Evolutionary conservation across 2,888 invertebrate species (phyloP).

Genomic region (Calameuta pallipes): DNA sequence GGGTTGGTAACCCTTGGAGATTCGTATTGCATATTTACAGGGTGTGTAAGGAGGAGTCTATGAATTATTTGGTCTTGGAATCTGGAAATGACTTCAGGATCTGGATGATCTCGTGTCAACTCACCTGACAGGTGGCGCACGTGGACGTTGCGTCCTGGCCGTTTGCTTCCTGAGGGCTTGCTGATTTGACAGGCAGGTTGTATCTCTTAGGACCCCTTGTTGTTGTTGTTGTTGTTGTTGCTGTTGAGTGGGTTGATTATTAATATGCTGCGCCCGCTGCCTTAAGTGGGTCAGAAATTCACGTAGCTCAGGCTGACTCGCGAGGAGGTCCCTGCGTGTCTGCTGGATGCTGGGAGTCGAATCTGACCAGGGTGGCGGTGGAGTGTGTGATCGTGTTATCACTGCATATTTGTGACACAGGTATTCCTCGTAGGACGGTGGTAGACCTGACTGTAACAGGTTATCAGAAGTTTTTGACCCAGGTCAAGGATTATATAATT

Average conservation of each 20-base stretch:
- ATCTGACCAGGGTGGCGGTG: constrained; percentile 63
- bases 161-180: constrained; percentile 52
- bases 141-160: constrained; percentile 47
- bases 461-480: no score
- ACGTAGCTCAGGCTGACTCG: constrained; percentile 53
- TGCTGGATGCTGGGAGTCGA: constrained; percentile 43
- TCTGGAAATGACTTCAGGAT: not conserved
- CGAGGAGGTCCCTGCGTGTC: constrained; percentile 49
- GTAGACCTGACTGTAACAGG: constrained; percentile 55
- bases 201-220: constrained; percentile 39
- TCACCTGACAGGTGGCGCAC: constrained; percentile 60
- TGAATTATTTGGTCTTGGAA: not conserved
- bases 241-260: constrained; percentile 40
- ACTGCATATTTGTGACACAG: constrained; percentile 56
- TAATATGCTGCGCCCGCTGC: constrained; percentile 36
- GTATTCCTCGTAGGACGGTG: constrained; percentile 64
- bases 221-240: constrained; percentile 31
- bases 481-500: no score
- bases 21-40: not conserved
- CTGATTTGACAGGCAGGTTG: constrained; percentile 44
- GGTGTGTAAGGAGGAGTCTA: not conserved
- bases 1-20: not conserved
- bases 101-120: constrained; percentile 7
- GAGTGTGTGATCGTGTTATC: constrained; percentile 61
- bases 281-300: constrained; percentile 54